Conservation (phyloP, 2,797 vertebrate species). For the Loriculus beryllinus region DNA sequence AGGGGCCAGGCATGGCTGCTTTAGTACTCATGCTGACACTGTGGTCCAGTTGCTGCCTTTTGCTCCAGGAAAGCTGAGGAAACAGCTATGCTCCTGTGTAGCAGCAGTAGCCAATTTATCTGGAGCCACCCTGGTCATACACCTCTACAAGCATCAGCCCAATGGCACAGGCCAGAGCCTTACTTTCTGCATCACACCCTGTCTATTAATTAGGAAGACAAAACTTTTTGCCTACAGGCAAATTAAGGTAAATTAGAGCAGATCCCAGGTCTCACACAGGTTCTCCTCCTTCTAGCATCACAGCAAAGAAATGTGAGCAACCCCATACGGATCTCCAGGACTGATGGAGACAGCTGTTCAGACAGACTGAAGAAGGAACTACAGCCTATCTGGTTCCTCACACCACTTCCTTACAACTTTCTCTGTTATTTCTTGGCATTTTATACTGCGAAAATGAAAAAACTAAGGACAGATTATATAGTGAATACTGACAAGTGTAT, state of each 20-base stretch:
- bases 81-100: fast-evolving
- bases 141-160: not conserved
- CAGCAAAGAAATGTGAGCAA: not conserved
- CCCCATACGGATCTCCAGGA: not conserved
- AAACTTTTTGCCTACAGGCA: not conserved
- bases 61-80: not conserved
- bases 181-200: too few species aligned
- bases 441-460: not conserved
- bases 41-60: not conserved
- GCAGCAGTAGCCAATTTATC: not conserved
- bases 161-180: not conserved
- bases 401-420: not conserved
- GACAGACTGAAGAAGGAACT: not conserved
- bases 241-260: not conserved
- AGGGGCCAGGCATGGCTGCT: fast-evolving
- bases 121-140: not conserved
- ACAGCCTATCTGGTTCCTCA: not conserved
- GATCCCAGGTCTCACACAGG: not conserved
- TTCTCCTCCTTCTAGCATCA: not conserved
- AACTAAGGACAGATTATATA: not conserved
- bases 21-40: not conserved
- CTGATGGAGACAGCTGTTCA: fast-evolving
- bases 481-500: not conserved
- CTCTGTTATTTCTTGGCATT: not conserved
- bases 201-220: not conserved